Percentiles rank a stretch among this genome's conserved stretches.
Conservation (phyloP, 2,888 invertebrate species). For the Chironomus tentans region DNA sequence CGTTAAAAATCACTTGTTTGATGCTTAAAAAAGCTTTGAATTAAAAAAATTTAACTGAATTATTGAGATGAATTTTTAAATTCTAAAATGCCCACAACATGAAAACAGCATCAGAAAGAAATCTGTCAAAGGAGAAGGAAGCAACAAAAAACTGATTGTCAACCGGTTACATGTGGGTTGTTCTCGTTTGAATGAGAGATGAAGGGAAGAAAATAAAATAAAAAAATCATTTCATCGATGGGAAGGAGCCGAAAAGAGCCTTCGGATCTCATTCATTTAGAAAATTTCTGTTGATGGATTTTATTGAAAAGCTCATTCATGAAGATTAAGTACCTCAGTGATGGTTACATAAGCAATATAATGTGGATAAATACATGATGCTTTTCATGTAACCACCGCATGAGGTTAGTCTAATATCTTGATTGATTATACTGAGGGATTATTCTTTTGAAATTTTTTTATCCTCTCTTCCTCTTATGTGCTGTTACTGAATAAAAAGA, state of each 20-base stretch:
- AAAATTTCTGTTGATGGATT: neutral
- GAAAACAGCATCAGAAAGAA: too few species aligned
- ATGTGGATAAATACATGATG: neutral
- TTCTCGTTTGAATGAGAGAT: neutral
- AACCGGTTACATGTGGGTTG: neutral
- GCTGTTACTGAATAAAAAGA: too few species aligned
- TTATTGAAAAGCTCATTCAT: neutral
- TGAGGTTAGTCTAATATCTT: neutral
- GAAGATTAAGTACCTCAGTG: neutral
- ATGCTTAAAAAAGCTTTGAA: too few species aligned
- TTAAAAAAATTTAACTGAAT: too few species aligned
- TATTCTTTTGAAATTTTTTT: neutral
- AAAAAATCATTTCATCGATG: too few species aligned
- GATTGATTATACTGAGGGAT: conserved; percentile 20
- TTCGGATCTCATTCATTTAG: neutral
- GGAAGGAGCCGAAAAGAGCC: neutral
- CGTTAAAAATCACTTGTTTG: too few species aligned
- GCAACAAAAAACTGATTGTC: neutral
- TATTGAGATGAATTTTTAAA: too few species aligned
- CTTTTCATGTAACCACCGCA: neutral
- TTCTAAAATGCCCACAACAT: too few species aligned
- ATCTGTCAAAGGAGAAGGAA: too few species aligned
- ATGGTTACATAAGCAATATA: neutral
- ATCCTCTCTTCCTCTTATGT: neutral
- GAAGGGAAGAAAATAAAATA: neutral